A percentile compares a stretch with the other conserved stretches of the same genome.
Conservation (phyloP, 2,113 vertebrate species). For the Brachyhypopomus gauderio region DNA sequence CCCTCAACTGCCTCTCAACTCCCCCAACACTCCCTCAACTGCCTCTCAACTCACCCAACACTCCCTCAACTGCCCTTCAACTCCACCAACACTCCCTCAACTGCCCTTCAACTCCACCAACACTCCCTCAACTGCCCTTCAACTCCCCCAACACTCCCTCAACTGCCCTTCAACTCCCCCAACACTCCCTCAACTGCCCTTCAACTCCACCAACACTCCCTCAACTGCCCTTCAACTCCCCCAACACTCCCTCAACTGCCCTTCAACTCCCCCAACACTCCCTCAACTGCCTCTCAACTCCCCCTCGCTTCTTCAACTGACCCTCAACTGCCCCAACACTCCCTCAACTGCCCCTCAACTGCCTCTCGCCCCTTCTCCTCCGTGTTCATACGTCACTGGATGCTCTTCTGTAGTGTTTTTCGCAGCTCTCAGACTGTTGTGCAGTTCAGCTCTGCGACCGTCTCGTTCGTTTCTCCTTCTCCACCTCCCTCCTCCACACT, state of each 20-base stretch:
- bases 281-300: slow-evolving; percentile 47
- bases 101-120: not conserved
- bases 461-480: not conserved
- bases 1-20: slow-evolving; percentile 1
- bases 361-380: slow-evolving; percentile 3
- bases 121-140: too few relatives aligned
- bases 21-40: not conserved
- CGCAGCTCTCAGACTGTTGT: not conserved
- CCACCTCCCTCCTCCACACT: slow-evolving; percentile 42
- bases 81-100: not conserved
- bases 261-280: slow-evolving; percentile 33
- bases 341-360: slow-evolving; percentile 46
- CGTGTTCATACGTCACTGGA: slow-evolving; percentile 25
- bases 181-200: slow-evolving; percentile 11
- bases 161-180: not conserved
- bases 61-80: too few relatives aligned
- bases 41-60: too few relatives aligned
- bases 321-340: slow-evolving; percentile 26
- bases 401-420: slow-evolving; percentile 12
- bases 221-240: too few relatives aligned
- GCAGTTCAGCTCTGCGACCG: not conserved
- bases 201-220: slow-evolving; percentile 1
- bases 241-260: too few relatives aligned
- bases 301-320: not conserved
- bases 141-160: too few relatives aligned